phyloP scores from a whole-genome alignment of 2,888 invertebrate species.

The Brenthis daphne region DNA sequence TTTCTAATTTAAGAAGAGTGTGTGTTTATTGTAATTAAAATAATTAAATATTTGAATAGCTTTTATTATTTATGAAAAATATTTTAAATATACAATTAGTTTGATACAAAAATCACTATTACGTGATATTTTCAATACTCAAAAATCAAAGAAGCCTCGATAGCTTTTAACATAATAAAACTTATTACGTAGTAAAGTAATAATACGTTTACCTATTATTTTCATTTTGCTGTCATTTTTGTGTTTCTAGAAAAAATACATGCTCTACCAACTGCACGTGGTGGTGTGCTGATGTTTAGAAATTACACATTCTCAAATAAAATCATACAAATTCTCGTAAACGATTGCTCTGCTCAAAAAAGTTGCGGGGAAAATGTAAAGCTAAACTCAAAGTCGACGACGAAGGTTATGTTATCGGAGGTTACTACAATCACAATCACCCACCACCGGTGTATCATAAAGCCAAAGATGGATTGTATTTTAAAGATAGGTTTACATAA shows the following conservation, averaged over 20 bases:
- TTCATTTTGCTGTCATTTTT: no score
- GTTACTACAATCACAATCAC: constrained; percentile 45
- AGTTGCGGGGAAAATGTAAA: constrained; percentile 39
- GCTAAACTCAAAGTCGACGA: constrained; percentile 44
- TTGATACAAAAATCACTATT: no score
- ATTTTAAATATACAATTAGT: no score
- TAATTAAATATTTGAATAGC: no score
- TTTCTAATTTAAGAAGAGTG: no score
- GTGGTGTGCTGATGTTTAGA: constrained; percentile 8
- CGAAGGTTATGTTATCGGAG: constrained; percentile 38
- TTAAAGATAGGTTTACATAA: constrained; percentile 14
- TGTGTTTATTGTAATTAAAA: no score
- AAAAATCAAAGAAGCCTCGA: no score
- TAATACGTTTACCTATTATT: no score
- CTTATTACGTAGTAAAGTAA: no score
- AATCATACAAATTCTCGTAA: constrained; percentile 36
- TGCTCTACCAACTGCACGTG: constrained; percentile 17
- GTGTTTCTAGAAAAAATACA: constrained; percentile 8
- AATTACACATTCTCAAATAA: constrained; percentile 24
- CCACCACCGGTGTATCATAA: constrained; percentile 42
- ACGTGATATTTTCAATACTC: no score
- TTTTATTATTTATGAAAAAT: no score
- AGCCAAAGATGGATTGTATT: constrained; percentile 31
- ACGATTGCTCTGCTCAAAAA: constrained; percentile 48
- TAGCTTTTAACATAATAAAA: no score